phyloP scores from a whole-genome alignment of 2,113 vertebrate genomes.

The Tretioscincus oriximinensis region DNA sequence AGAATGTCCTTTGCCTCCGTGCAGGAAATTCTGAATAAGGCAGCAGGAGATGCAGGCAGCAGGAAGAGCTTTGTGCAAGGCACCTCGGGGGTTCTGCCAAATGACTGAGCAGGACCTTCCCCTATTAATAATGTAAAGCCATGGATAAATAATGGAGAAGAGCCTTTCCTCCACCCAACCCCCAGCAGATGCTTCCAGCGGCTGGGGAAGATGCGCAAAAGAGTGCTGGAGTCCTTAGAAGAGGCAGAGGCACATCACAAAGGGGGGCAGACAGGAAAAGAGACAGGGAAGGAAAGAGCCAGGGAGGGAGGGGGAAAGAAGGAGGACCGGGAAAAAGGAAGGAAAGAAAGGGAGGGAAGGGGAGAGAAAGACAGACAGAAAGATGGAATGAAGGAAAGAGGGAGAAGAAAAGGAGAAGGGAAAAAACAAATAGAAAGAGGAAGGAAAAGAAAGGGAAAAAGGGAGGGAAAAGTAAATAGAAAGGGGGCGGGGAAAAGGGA shows the following conservation, averaged over 20 bases:
- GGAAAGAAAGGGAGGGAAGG: too few species aligned
- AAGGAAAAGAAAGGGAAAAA: too few species aligned
- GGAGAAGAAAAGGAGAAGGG: too few species aligned
- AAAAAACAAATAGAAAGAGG: too few species aligned
- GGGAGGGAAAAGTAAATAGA: too few species aligned
- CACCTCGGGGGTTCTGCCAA: neutral
- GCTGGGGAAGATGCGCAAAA: neutral
- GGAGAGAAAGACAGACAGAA: too few species aligned
- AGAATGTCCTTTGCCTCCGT: neutral
- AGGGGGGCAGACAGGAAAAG: neutral
- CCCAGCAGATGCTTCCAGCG: neutral
- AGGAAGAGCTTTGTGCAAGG: neutral
- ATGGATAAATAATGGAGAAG: neutral
- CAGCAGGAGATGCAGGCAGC: neutral
- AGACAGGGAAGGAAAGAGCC: too few species aligned
- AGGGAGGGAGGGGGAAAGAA: too few species aligned
- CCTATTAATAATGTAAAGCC: conserved; percentile 1
- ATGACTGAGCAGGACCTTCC: neutral
- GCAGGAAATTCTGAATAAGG: neutral
- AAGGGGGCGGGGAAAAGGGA: too few species aligned
- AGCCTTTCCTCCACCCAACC: neutral
- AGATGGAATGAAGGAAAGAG: too few species aligned
- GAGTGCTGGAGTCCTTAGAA: neutral
- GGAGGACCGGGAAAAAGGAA: too few species aligned
- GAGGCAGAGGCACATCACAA: neutral